Base-by-base conservation (phyloP, 2,888 invertebrate species). In the Sphecodes monilicornis region DNA sequence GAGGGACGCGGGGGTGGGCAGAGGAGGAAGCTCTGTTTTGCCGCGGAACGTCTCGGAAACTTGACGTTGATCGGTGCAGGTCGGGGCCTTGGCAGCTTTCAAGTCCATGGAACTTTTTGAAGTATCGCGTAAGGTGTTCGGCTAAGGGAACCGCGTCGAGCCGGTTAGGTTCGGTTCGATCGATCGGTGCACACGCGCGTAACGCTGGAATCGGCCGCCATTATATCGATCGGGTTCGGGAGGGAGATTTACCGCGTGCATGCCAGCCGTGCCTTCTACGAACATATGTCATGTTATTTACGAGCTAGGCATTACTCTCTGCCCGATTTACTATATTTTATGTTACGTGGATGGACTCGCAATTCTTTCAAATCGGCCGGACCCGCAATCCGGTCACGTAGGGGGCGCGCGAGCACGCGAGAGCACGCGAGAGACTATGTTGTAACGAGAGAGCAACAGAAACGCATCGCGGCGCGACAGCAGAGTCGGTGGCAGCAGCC, bases 201-300 rank as follows among this genome's bases (percentile, higher is more conserved):
- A 73, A 80, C 85, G 77, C 46, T 46, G 77, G 75, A 75, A 78
- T 79, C 81, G 83, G 79, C 75, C 80, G 79, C 75, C 85, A 85
- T 90, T 89, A 91, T 92, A 93, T 93, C 93, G 93, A 93, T 93
- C 92, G 89, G 88, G 66, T 66, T 84, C 70, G 26, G 22, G 89
- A 89, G 91, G 84, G 90, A 92, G 93, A 93, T 93, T 93, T 93
- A 93, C 92, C 92, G 91, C 90, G 92, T 90, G 90, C 91, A 91
- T 91, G 92, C 92, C 92, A 92, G 91, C 91, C 92, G 92, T 90
- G 91, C 90, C 93, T 92, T 86, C 90, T 90, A 82, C 90, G 91
- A 93, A 93, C 93, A 92, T 92, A 91, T 93, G 93, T 93, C 93
- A 92, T 93, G 93, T 93, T 93, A 93, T 93, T 93, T 93, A 93